phyloP scores from a whole-genome alignment of 23 tunicate genomes.

The Corella eumyota region DNA sequence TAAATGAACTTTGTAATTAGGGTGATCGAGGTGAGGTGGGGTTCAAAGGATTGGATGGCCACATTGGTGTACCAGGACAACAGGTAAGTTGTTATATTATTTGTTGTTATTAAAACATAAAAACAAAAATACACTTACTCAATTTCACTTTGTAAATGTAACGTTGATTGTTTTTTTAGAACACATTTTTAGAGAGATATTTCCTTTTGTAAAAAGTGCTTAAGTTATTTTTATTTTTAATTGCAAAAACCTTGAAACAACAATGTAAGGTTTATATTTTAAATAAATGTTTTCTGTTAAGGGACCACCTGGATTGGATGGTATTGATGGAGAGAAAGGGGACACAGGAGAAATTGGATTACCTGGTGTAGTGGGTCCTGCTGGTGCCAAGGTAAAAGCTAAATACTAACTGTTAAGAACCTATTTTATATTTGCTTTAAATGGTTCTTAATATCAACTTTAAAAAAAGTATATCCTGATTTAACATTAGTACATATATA shows the following conservation, averaged over 20 bases:
- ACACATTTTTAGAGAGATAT: no score
- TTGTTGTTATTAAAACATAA: no score
- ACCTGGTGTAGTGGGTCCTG: slow-evolving; percentile 4
- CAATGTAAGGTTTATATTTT: background rate
- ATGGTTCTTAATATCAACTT: background rate
- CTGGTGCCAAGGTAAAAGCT: background rate
- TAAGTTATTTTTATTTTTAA: no score
- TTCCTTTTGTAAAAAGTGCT: no score
- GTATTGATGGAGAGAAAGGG: slow-evolving; percentile 16
- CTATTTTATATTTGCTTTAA: background rate
- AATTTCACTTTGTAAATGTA: no score
- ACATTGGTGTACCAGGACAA: slow-evolving; percentile 2
- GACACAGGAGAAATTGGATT: slow-evolving; percentile 4
- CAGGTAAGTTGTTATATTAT: no score
- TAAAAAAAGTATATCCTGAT: background rate
- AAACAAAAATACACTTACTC: no score
- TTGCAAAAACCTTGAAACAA: no score
- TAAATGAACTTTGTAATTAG: slow-evolving; percentile 15
- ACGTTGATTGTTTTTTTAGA: no score
- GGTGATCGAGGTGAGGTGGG: slow-evolving; percentile 29
- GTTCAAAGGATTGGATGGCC: slow-evolving; percentile 16
- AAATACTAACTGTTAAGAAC: background rate
- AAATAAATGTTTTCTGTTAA: background rate
- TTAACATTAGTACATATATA: no score
- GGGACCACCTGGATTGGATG: background rate